Evolutionary conservation across 1,140 invertebrate species (phyloP).

Genomic region (Musca vetustissima): DNA sequence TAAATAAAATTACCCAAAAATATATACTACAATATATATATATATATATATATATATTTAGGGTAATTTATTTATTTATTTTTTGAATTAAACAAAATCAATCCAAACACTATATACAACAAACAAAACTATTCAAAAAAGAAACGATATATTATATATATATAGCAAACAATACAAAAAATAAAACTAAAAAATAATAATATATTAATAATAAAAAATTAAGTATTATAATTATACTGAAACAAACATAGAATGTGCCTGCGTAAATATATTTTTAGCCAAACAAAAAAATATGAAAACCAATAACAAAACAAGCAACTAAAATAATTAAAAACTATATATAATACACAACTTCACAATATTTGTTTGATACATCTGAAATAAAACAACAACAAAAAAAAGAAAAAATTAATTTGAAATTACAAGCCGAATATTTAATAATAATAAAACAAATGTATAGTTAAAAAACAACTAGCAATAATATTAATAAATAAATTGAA

Average conservation of each 20-base stretch:
- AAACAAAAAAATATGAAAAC: conserved; percentile 35
- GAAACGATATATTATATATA: conserved; percentile 33
- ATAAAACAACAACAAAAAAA: not conserved
- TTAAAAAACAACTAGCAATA: conserved; percentile 10
- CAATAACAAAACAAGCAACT: conserved; percentile 3
- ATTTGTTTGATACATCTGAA: not conserved
- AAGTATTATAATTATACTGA: conserved; percentile 41
- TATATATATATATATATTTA: not conserved
- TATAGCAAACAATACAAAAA: conserved; percentile 28
- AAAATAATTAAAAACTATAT: conserved; percentile 6
- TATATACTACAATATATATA: not conserved
- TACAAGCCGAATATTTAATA: not conserved
- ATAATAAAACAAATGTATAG: conserved; percentile 20
- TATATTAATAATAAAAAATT: conserved; percentile 42
- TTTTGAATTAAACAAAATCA: not conserved
- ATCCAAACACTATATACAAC: not conserved
- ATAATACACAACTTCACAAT: not conserved
- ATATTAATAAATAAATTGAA: conserved; percentile 8
- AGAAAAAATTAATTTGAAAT: too few relatives aligned
- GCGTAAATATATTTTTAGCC: conserved; percentile 55
- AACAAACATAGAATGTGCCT: conserved; percentile 56
- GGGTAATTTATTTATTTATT: not conserved
- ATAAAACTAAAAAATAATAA: conserved; percentile 35
- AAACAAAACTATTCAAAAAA: not conserved
- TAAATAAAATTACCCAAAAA: conserved; percentile 19